A percentile compares a stretch with the other conserved stretches of the same genome.
These are phyloP conservation scores for Columba janthina DNA, from an alignment of 2,113 vertebrate species.

Conservation along the genomic window DNA sequence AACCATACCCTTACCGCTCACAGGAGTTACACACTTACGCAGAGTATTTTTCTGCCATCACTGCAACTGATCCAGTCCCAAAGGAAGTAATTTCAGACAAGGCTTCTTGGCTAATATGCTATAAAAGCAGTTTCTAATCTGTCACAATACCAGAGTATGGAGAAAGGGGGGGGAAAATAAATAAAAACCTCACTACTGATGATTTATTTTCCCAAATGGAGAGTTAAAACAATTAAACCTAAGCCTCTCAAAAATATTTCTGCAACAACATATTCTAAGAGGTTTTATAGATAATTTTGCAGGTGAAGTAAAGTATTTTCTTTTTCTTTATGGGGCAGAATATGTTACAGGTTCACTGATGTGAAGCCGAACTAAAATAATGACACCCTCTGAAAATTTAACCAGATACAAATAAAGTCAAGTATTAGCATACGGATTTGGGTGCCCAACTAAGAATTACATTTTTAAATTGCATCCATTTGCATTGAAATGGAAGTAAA, in stretches of 20 bases:
- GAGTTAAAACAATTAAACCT: neutral
- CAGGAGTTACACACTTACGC: neutral
- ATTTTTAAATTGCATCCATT: neutral
- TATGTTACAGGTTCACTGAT: neutral
- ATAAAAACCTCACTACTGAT: neutral
- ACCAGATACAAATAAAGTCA: neutral
- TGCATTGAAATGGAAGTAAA: neutral
- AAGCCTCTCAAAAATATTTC: neutral
- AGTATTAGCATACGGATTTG: neutral
- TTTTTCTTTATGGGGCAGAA: neutral
- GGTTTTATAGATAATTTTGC: neutral
- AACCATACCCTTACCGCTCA: neutral
- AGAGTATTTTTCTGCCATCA: neutral
- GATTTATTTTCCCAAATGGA: constrained; percentile 1
- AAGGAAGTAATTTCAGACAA: constrained; percentile 36
- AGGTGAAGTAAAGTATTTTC: neutral
- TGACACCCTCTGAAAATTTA: neutral
- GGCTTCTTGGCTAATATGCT: constrained; percentile 40
- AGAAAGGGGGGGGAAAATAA: neutral
- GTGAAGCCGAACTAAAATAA: neutral
- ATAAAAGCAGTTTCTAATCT: constrained; percentile 47
- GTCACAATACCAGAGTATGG: neutral
- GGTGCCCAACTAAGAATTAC: neutral
- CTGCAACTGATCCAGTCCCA: constrained; percentile 36
- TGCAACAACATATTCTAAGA: neutral